phyloP scores from a whole-genome alignment of 2,888 invertebrate genomes.

The Acrobasis consociella region DNA sequence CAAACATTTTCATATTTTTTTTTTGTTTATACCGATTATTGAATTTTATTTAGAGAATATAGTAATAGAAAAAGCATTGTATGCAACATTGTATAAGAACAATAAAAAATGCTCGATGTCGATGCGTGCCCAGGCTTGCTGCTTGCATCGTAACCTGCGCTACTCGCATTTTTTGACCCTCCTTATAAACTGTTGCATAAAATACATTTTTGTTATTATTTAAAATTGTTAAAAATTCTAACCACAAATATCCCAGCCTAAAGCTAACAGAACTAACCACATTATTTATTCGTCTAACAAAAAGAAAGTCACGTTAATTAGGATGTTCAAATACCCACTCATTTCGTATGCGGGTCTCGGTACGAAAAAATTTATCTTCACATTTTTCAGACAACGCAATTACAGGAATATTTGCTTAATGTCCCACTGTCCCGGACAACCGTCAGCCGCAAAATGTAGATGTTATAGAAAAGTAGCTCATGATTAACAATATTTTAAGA shows the following conservation, averaged over 20 bases:
- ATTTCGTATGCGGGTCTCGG: conserved; percentile 70
- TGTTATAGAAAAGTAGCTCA: neutral
- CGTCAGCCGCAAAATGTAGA: conserved; percentile 41
- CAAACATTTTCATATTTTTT: no score
- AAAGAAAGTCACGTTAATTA: conserved; percentile 75
- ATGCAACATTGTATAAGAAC: no score
- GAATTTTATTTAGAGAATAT: no score
- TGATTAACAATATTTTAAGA: neutral
- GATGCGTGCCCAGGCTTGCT: no score
- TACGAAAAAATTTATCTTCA: conserved; percentile 67
- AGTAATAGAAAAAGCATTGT: no score
- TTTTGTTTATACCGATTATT: no score
- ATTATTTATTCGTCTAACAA: conserved; percentile 41
- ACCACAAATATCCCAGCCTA: neutral
- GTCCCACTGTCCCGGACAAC: conserved; percentile 51
- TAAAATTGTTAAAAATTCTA: no score
- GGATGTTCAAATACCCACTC: conserved; percentile 77
- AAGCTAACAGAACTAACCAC: conserved; percentile 3
- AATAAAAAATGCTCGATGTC: no score
- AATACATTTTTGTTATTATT: no score
- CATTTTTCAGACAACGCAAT: conserved; percentile 74
- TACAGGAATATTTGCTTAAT: conserved; percentile 75
- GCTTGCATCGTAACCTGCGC: no score
- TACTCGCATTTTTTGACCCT: no score
- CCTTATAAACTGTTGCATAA: no score